Base-by-base conservation (phyloP, 1,140 invertebrate genomes). In the Drosophila nasuta region DNA sequence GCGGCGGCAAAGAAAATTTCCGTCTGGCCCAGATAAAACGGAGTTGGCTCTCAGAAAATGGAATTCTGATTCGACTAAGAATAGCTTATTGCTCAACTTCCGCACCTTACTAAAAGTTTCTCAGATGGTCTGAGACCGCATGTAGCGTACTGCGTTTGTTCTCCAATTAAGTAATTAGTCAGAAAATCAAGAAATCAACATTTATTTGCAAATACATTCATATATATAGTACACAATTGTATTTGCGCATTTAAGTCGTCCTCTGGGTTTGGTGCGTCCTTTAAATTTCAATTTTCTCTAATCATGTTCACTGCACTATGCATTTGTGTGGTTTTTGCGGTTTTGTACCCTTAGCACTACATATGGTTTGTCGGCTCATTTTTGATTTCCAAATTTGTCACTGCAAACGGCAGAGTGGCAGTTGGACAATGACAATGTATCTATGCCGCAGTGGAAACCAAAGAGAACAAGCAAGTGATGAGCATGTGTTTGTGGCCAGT, bases 311-410 rank as follows among this genome's bases (percentile, higher is more conserved):
- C 28, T 67, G 70, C 72, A 59, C 69, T 68, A 79, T 66, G 62
- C 74, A 68, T 71, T 82, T 66, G 49, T 82, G 81, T 46, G 80
- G 81, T 63, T 82, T 82, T 83, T 83, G 81, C 35, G 81, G 81
- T 82, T 72, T 51, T 51, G 33, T 60, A 43, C 49, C 43, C 43
- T 64, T 64, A 56, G 35, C 30, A 13, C 25, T 41, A 25, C 25
- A 25, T 60, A 48, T 77, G 57, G 56, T 60, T 25, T 51, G 43
- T 48, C 15, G 54, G 35, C 33, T 57, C 64, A 62, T 72, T 79
- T 17, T 10, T 38, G 56, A 58, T 68, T 77, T 81, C 64, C 73
- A 74, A 79, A 68, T 79, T 63, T 81, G 41, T 41, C 60, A 43
- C 25, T 64, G 41, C 59, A 41, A 64, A 35, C 41, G 58, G 43